A percentile compares a stretch with the other conserved stretches of the same genome.
phyloP scores from a whole-genome alignment of 53 echinoderm and acorn worm genomes.

The Hippasteria phrygiana region DNA sequence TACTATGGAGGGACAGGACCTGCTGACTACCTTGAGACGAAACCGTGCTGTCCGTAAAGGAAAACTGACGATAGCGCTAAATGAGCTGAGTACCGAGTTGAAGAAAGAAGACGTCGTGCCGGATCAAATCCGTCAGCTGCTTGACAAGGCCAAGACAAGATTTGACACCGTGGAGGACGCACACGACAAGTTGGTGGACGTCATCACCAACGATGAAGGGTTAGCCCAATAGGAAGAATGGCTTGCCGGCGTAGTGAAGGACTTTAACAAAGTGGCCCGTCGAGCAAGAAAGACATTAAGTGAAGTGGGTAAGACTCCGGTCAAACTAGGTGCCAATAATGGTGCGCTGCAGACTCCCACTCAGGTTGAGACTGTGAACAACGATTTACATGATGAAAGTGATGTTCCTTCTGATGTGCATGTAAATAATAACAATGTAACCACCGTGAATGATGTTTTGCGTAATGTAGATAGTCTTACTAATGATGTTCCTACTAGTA shows the following conservation, averaged over 20 bases:
- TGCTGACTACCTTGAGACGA: neutral
- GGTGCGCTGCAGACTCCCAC: no score
- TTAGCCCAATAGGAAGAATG: slow-evolving; percentile 30
- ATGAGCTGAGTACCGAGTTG: slow-evolving; percentile 17
- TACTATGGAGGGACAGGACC: slow-evolving; percentile 37
- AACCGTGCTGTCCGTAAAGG: slow-evolving; percentile 36
- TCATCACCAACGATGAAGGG: slow-evolving; percentile 40
- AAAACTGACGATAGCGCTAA: slow-evolving; percentile 52
- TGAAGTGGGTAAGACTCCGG: slow-evolving; percentile 30
- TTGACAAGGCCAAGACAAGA: slow-evolving; percentile 43
- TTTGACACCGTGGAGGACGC: slow-evolving; percentile 52
- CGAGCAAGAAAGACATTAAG: slow-evolving; percentile 40
- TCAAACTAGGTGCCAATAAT: slow-evolving; percentile 1
- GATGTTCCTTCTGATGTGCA: no score
- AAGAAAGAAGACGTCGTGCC: slow-evolving; percentile 23
- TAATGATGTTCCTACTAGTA: slow-evolving; percentile 34
- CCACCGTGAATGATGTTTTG: neutral
- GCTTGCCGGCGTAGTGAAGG: slow-evolving; percentile 17
- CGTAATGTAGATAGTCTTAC: slow-evolving; percentile 4
- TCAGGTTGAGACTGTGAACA: no score
- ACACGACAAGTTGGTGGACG: slow-evolving; percentile 36
- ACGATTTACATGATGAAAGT: no score
- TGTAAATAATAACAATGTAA: no score
- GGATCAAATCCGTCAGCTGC: slow-evolving; percentile 14
- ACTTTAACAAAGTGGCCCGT: slow-evolving; percentile 27